These are phyloP conservation scores for Cryptoleucopteryx plumbea DNA, from an alignment of 2,113 vertebrate genomes.

Conservation along the genomic window DNA sequence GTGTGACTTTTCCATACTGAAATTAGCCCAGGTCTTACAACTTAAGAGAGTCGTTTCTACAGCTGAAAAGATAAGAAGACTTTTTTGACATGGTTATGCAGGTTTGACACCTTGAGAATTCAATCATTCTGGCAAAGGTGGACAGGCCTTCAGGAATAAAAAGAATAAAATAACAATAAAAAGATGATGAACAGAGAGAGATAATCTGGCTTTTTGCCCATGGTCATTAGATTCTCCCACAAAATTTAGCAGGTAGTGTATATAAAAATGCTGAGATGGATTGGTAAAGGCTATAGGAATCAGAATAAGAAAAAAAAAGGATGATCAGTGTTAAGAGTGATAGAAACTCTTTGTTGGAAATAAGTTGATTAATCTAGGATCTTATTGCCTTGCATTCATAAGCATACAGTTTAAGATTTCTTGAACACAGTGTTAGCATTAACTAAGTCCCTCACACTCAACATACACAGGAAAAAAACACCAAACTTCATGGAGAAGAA, in stretches of 20 bases:
- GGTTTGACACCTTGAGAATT: background rate
- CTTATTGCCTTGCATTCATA: background rate
- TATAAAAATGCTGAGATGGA: background rate
- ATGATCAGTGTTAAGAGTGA: background rate
- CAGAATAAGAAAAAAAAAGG: background rate
- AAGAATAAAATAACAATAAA: background rate
- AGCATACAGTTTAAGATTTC: background rate
- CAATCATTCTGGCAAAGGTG: background rate
- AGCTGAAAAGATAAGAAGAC: background rate
- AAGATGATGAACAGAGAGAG: background rate
- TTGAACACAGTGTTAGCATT: background rate
- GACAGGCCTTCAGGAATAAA: background rate
- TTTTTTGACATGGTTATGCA: background rate
- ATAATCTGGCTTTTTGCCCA: background rate
- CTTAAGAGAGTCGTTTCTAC: background rate
- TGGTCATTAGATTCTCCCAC: background rate
- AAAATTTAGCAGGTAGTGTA: background rate
- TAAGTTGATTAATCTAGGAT: background rate
- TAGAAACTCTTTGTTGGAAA: background rate
- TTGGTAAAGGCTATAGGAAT: background rate
- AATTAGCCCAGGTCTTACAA: background rate
- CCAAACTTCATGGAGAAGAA: background rate
- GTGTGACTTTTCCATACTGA: background rate
- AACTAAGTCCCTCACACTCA: background rate
- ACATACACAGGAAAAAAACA: rapidly evolving